Conservation (phyloP, 2,888 invertebrate species). For the Stenichneumon culpator region DNA sequence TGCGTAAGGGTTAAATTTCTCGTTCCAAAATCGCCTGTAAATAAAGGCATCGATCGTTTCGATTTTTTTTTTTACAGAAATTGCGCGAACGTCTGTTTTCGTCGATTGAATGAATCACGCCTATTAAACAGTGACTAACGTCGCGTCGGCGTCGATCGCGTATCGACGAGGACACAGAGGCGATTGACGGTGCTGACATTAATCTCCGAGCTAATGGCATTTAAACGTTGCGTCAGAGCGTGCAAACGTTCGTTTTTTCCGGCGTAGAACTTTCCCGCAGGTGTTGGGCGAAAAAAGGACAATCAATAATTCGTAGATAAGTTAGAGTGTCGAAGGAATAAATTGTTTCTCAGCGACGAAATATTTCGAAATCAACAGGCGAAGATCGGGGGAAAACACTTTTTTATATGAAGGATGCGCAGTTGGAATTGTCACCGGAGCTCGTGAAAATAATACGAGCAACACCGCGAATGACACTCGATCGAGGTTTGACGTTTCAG, state of each 20-base stretch:
- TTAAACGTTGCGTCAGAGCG: slow-evolving; percentile 45
- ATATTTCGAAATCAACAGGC: background rate
- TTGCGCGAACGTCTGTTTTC: slow-evolving; percentile 25
- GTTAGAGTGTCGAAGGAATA: background rate
- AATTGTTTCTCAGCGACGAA: background rate
- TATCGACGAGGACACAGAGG: background rate
- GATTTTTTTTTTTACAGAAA: background rate
- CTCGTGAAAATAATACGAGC: background rate
- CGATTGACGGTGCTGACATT: slow-evolving; percentile 36
- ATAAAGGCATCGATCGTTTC: background rate
- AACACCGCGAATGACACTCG: slow-evolving; percentile 40
- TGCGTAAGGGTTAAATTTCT: slow-evolving; percentile 36
- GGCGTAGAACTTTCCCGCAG: slow-evolving; percentile 6
- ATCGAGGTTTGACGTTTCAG: slow-evolving; percentile 75
- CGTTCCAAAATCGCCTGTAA: background rate
- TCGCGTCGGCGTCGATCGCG: background rate
- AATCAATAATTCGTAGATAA: background rate
- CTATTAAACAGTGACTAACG: slow-evolving; percentile 40
- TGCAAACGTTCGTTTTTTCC: background rate
- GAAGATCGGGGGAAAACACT: background rate
- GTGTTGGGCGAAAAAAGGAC: background rate
- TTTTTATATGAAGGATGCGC: background rate
- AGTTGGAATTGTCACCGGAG: slow-evolving; percentile 1
- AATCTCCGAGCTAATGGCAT: slow-evolving; percentile 25
- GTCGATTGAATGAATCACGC: slow-evolving; percentile 40